Evolutionary conservation across 2,113 vertebrate genomes (phyloP), one percentile per base, ranked within the genome.

Genomic region (Microtus richardsoni): DNA sequence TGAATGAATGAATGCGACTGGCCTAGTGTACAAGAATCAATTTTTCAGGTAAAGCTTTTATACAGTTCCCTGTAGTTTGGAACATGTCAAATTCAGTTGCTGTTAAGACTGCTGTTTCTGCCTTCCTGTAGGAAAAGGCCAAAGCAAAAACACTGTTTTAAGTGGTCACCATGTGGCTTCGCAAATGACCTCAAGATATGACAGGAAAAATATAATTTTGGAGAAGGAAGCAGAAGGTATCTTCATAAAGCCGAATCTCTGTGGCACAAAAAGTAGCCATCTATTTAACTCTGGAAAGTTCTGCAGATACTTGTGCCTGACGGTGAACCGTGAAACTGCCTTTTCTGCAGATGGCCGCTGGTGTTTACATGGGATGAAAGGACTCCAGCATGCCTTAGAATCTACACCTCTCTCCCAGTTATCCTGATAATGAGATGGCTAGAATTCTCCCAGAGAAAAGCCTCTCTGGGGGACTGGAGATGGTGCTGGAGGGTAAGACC

Each of bases 251-350:
- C 36, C 58, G 7, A 88, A 80, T 62, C 64, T 80, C 85, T 77
- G 60, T 85, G 62, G 39, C 78, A 54, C 4, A 41, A 26, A 64
- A 21, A 92, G 88, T 16, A 89, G 68, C 88, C 64, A 62, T 54
- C 26, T 33, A 86, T 21, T 83, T 82, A 39, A n/a, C 93, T 54
- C 21, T 12, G 26, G 64, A 97, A 94, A 54, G 17, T 44, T 85
- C 62, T 54, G 47, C 62, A 41, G 62, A 10, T 33, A 70, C 54
- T 47, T 60, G 86, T 64, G 16, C n/a, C n/a, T 87, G 36, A 58
- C 33, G 14, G 30, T 17, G 3, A 92, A 83, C 5, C 21, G 28
- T 30, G 78, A 66, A 86, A 87, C 74, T 64, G 13, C 71, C 10
- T 58, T 47, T 90, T 12, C 58, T 39, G 2, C 21, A 21, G 39